A percentile compares a stretch with the other conserved stretches of the same genome.
phyloP scores from a whole-genome alignment of 2,888 invertebrate genomes.

The Malacosoma neustria region DNA sequence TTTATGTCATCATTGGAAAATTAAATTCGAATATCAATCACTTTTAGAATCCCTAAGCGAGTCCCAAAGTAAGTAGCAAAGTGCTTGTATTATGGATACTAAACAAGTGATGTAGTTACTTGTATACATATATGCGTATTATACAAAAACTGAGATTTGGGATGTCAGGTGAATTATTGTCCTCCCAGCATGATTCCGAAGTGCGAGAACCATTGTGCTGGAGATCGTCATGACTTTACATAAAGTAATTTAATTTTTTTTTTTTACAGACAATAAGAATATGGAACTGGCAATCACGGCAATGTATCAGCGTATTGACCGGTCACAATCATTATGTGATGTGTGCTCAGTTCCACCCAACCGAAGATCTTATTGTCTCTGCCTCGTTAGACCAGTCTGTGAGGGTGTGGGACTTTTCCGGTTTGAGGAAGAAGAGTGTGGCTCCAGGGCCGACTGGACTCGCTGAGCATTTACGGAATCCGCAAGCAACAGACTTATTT shows the following conservation, averaged over 20 bases:
- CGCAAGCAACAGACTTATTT: slow-evolving; percentile 93
- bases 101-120: too few relatives aligned
- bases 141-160: too few relatives aligned
- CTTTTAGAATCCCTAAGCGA: too few relatives aligned
- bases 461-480: slow-evolving; percentile 91
- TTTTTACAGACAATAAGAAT: slow-evolving; percentile 89
- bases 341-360: slow-evolving; percentile 98
- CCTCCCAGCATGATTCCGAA: too few relatives aligned
- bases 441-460: slow-evolving; percentile 95
- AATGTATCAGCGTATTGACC: slow-evolving; percentile 94
- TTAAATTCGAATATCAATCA: too few relatives aligned
- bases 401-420: slow-evolving; percentile 98
- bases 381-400: slow-evolving; percentile 99
- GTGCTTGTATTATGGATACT: too few relatives aligned
- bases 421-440: slow-evolving; percentile 96
- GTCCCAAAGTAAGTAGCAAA: too few relatives aligned
- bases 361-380: slow-evolving; percentile 97
- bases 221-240: neutral
- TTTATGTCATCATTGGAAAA: too few relatives aligned
- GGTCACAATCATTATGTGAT: slow-evolving; percentile 99
- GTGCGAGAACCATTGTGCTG: too few relatives aligned
- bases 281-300: slow-evolving; percentile 99
- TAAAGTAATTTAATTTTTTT: neutral
- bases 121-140: too few relatives aligned
- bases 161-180: too few relatives aligned